Evolutionary conservation across 2,888 invertebrate species (phyloP), one percentile per base, ranked within the genome.

Genomic region (Hirtodrosophila confusa): DNA sequence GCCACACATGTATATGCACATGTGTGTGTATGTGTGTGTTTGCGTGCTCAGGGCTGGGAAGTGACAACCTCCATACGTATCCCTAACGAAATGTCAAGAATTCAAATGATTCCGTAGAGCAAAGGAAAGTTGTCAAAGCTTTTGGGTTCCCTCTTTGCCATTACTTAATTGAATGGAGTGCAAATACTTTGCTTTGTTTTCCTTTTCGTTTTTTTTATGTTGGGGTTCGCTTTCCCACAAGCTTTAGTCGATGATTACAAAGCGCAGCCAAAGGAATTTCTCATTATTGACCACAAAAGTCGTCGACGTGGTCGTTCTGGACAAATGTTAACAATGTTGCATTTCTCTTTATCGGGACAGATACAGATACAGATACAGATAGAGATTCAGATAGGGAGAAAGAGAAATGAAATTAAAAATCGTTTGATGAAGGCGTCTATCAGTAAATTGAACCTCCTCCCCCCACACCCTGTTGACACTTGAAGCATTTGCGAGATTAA

Each of bases 211-310:
- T 4, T 29, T 50, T 60, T 54, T 17, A 12, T 39, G 10, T 11
- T 43, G 31, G 24, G 3, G 12, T 61, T 54, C 3, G n/a, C 11
- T 17, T 48, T 33, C 33, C 10, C 33, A n/a, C 40, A 23, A 53
- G 39, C 35, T 58, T 63, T 36, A 36, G 54, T 64, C 61, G 48
- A 62, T 71, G 64, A 86, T 71, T 82, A 66, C 82, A 67, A 71
- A 80, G 77, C 88, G 50, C 64, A 60, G 58, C 80, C 87, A 69
- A 51, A 75, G 69, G 88, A 87, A 82, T 82, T 82, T 82, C 74
- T 80, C 80, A 82, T 82, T 82, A 82, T 85, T 85, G 80, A 82
- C 80, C 80, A 78, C 80, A 80, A 56, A 87, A 85, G 78, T 80
- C 85, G 69, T 27, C 36, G 41, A 12, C 41, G 10, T 44, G 33